A percentile compares a stretch with the other conserved stretches of the same genome.
phyloP scores from a whole-genome alignment of 2,113 vertebrate species.

The western clawed frog (Xenopus tropicalis) region DNA sequence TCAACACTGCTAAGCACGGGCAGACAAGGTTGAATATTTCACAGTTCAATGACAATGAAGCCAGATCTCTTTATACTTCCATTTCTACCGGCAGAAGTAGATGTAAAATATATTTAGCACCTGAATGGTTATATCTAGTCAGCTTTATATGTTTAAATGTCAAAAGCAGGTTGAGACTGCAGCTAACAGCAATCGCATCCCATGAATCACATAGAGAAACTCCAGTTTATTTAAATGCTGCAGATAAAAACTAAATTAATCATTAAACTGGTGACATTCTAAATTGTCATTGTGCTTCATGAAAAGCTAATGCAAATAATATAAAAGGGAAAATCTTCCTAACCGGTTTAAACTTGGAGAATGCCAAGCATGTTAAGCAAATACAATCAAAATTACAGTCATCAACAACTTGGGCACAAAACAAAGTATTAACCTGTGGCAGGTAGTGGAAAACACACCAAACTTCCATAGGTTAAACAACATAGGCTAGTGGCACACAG shows the following conservation, averaged over 20 bases:
- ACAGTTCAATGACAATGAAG: conserved; percentile 78
- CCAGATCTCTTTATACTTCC: conserved; percentile 76
- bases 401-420: no score
- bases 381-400: no score
- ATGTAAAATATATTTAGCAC: conserved; percentile 78
- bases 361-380: background rate
- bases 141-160: conserved; percentile 85
- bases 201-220: conserved; percentile 74
- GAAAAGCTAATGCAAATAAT: conserved; percentile 49
- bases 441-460: no score
- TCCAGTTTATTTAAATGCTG: conserved; percentile 84
- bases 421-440: no score
- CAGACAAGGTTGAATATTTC: conserved; percentile 82
- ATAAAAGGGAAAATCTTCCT: conserved; percentile 47
- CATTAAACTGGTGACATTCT: conserved; percentile 79
- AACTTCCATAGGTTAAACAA: no score
- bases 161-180: conserved; percentile 76
- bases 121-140: conserved; percentile 79
- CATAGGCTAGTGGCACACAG: no score
- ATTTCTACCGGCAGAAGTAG: conserved; percentile 68
- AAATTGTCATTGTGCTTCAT: conserved; percentile 67
- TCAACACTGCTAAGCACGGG: conserved; percentile 79
- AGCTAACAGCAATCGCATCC: conserved; percentile 76
- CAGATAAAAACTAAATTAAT: conserved; percentile 78
- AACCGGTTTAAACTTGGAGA: conserved; percentile 6